Evolutionary conservation across 2,888 invertebrate genomes (phyloP).

Genomic region (Amiota minor): DNA sequence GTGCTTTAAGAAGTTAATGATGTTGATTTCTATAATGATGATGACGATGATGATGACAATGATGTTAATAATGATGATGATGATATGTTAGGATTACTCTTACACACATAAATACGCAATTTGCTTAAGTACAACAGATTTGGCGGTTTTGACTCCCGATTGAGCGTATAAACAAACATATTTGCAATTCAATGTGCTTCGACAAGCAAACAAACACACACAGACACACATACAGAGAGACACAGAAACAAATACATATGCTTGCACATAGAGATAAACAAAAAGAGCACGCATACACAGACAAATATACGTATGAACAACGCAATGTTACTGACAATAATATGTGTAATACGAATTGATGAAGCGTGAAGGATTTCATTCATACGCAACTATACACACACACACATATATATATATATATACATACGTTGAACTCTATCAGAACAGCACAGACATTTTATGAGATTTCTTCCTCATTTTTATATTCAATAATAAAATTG

Average conservation of each 20-base stretch:
- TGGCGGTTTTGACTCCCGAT: constrained; percentile 50
- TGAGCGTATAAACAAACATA: constrained; percentile 35
- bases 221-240: constrained; percentile 29
- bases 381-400: constrained; percentile 57
- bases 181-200: constrained; percentile 60
- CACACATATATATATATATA: not conserved
- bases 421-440: constrained; percentile 34
- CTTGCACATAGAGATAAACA: not conserved
- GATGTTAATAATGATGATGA: constrained; percentile 30
- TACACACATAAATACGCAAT: constrained; percentile 67
- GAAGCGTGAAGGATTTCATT: constrained; percentile 64
- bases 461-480: not conserved
- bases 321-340: constrained; percentile 48
- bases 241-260: not conserved
- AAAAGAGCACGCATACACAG: not conserved
- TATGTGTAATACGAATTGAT: constrained; percentile 60
- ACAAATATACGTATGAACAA: not conserved
- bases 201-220: constrained; percentile 4
- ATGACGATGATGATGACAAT: no score
- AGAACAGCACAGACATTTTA: constrained; percentile 35
- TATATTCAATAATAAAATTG: not conserved
- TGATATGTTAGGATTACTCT: constrained; percentile 67
- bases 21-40: no score
- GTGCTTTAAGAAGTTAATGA: no score
- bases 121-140: constrained; percentile 61